Evolutionary conservation across 1,140 invertebrate species (phyloP).

Genomic region (Sesamia nonagrioides): DNA sequence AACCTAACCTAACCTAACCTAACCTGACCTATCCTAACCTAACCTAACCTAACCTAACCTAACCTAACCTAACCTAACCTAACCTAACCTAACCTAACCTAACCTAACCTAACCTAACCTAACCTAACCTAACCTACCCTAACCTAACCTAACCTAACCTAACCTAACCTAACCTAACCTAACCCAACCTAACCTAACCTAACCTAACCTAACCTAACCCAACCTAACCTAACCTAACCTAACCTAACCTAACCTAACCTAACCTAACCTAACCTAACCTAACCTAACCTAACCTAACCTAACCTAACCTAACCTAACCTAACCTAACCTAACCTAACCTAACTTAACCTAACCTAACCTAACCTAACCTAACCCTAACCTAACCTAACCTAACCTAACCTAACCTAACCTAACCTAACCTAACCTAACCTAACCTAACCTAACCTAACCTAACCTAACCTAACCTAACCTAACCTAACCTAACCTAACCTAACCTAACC

Average conservation of each 20-base stretch:
- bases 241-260: background rate
- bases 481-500: conserved; percentile 47
- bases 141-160: conserved; percentile 6
- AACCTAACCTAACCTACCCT: no score
- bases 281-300: background rate
- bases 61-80: conserved; percentile 6
- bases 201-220: conserved; percentile 3
- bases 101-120: conserved; percentile 6
- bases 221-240: conserved; percentile 6
- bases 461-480: conserved; percentile 41
- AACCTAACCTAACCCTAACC: conserved; percentile 45
- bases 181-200: background rate
- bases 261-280: conserved; percentile 54
- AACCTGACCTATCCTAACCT: background rate
- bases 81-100: conserved; percentile 1
- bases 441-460: conserved; percentile 48
- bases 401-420: conserved; percentile 45
- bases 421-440: conserved; percentile 48
- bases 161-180: conserved; percentile 6
- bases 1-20: conserved; percentile 6
- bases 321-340: conserved; percentile 60
- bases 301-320: conserved; percentile 59
- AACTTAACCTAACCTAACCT: conserved; percentile 41
- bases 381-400: conserved; percentile 42
- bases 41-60: conserved; percentile 6